phyloP scores from a whole-genome alignment of 2,888 invertebrate species.

The Amphiduros pacificus region DNA sequence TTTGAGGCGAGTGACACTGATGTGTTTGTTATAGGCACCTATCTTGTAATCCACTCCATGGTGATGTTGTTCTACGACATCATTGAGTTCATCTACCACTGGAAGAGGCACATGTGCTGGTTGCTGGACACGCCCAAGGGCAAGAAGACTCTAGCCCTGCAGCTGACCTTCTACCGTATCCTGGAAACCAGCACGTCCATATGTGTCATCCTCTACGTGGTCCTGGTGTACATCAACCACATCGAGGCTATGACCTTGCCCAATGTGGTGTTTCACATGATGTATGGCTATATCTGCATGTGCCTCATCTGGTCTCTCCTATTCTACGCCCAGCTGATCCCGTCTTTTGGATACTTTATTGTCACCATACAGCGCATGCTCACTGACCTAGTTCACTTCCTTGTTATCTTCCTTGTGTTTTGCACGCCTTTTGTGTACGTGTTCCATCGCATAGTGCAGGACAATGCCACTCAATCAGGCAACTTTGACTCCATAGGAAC shows the following conservation, averaged over 20 bases:
- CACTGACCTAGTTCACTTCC: slow-evolving; percentile 14
- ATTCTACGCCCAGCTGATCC: slow-evolving; percentile 21
- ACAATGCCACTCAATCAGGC: slow-evolving; percentile 1
- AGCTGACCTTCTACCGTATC: not conserved
- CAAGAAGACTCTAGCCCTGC: not conserved
- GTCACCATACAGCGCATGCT: slow-evolving; percentile 22
- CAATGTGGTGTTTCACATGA: not conserved
- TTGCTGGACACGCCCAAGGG: too few species aligned
- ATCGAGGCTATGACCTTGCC: not conserved
- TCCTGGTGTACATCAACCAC: not conserved
- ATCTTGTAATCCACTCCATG: too few species aligned
- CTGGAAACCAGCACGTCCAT: not conserved
- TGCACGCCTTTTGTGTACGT: slow-evolving; percentile 10
- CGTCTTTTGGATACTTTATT: slow-evolving; percentile 18
- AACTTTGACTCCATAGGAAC: not conserved
- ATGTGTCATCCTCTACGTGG: not conserved
- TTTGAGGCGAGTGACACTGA: too few species aligned
- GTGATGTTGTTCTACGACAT: too few species aligned
- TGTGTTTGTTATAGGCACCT: too few species aligned
- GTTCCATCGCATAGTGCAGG: slow-evolving; percentile 8
- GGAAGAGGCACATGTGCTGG: too few species aligned
- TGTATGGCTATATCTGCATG: not conserved
- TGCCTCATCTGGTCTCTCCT: slow-evolving; percentile 17
- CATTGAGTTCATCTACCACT: too few species aligned
- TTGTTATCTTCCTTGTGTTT: slow-evolving; percentile 16